Conservation (phyloP, 1,140 invertebrate genomes). For the Ectropis grisescens region DNA sequence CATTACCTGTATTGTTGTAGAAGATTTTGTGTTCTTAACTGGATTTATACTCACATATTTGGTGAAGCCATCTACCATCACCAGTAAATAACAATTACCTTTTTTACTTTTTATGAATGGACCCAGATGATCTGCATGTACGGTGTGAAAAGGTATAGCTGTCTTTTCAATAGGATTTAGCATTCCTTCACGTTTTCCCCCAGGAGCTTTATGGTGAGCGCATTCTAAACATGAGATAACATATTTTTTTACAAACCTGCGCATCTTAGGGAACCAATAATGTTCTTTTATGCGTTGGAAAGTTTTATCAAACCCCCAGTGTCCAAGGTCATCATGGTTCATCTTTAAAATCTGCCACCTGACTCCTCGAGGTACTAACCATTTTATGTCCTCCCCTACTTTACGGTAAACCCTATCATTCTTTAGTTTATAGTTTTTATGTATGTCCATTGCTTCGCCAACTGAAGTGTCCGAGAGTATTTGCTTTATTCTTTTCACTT, state of each 20-base stretch:
- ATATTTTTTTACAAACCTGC: not conserved
- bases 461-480: not conserved
- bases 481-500: slow-evolving; percentile 1
- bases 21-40: slow-evolving; percentile 9
- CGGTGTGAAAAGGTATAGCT: slow-evolving; percentile 1
- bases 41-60: slow-evolving; percentile 10
- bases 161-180: slow-evolving; percentile 1
- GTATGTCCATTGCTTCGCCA: not conserved
- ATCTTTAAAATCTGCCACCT: slow-evolving; percentile 2
- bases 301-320: slow-evolving; percentile 2
- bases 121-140: slow-evolving; percentile 2
- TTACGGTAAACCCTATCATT: not conserved
- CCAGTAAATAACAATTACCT: slow-evolving; percentile 6
- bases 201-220: not conserved
- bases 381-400: not conserved
- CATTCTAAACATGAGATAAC: not conserved
- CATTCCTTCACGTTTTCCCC: not conserved
- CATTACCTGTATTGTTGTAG: slow-evolving; percentile 5
- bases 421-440: slow-evolving; percentile 3
- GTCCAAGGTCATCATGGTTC: slow-evolving; percentile 2
- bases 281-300: not conserved
- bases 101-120: not conserved
- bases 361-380: slow-evolving; percentile 2
- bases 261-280: slow-evolving; percentile 2
- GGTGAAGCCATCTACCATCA: slow-evolving; percentile 11